Percentiles rank a stretch among this genome's conserved stretches.
Conservation (phyloP, 2,113 vertebrate genomes). For the Neodon shergylaensis region DNA sequence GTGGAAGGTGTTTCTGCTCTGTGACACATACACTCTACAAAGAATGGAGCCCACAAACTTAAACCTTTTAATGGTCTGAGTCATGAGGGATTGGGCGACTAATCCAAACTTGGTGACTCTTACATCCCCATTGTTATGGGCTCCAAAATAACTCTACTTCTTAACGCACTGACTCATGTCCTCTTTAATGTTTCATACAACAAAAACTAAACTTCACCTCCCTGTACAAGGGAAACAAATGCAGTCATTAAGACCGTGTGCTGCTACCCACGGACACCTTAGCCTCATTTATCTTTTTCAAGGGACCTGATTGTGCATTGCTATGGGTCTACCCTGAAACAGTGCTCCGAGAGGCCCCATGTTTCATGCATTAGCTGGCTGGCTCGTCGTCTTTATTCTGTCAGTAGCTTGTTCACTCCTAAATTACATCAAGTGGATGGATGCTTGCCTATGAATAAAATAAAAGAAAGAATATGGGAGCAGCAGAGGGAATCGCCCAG, state of each 20-base stretch:
- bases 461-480: neutral
- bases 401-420: neutral
- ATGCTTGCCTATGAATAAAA: neutral
- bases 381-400: neutral
- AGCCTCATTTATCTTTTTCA: neutral
- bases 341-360: neutral
- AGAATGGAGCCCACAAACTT: neutral
- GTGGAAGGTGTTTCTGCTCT: no score
- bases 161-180: conserved; percentile 14
- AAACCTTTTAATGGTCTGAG: neutral
- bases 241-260: neutral
- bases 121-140: conserved; percentile 6
- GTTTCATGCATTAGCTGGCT: neutral
- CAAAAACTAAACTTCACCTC: neutral
- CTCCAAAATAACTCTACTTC: conserved; percentile 22
- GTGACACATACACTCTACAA: neutral
- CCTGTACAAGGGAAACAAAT: neutral
- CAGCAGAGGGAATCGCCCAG: no score
- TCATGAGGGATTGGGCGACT: neutral
- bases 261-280: neutral
- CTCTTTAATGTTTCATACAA: conserved; percentile 26
- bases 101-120: neutral
- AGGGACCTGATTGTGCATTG: neutral
- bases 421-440: neutral
- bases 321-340: neutral